Evolutionary conservation across 2,888 invertebrate species (phyloP).

Genomic region (Neocrepidodera transversa): DNA sequence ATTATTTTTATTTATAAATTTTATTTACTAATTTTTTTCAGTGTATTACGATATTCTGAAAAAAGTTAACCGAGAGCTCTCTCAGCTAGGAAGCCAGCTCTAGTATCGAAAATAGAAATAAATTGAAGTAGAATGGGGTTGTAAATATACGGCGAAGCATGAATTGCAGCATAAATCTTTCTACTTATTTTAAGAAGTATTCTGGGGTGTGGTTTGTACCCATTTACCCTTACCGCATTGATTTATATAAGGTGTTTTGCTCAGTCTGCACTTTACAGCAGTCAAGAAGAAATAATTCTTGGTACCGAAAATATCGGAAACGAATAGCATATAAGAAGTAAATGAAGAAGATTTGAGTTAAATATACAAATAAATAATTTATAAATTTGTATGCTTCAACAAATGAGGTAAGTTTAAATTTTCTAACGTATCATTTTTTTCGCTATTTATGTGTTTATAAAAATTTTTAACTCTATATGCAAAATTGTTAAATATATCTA

Average conservation of each 20-base stretch:
- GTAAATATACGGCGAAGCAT: slow-evolving; percentile 41
- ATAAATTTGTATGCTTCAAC: too few species aligned
- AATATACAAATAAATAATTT: too few species aligned
- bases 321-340: background rate
- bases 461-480: too few species aligned
- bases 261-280: slow-evolving; percentile 34
- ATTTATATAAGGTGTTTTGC: slow-evolving; percentile 40
- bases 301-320: slow-evolving; percentile 3
- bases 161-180: slow-evolving; percentile 44
- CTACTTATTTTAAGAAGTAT: slow-evolving; percentile 45
- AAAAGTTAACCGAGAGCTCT: too few species aligned
- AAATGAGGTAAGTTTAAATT: too few species aligned
- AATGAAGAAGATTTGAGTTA: too few species aligned
- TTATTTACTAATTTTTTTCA: too few species aligned
- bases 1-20: too few species aligned
- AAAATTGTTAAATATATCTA: too few species aligned
- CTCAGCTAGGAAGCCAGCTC: slow-evolving; percentile 13
- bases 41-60: too few species aligned
- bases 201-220: slow-evolving; percentile 45
- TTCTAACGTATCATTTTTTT: too few species aligned
- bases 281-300: slow-evolving; percentile 14
- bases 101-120: slow-evolving; percentile 35
- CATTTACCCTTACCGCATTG: slow-evolving; percentile 38
- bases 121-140: slow-evolving; percentile 37
- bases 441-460: too few species aligned